phyloP scores from a whole-genome alignment of 2,888 invertebrate species.

The Cataglyphis altisquamis region DNA sequence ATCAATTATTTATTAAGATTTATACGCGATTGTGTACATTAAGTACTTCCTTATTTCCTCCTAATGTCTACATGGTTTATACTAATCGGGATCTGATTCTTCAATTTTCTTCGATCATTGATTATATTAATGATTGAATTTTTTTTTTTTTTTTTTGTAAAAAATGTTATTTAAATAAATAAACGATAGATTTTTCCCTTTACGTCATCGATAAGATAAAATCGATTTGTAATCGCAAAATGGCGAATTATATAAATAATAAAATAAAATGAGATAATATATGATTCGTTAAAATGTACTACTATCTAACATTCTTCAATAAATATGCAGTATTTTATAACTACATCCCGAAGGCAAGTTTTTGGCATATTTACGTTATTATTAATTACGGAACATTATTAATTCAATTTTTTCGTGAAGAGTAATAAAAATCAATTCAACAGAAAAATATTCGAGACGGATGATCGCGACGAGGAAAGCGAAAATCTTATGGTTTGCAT shows the following conservation, averaged over 20 bases:
- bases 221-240: background rate
- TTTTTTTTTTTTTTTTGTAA: background rate
- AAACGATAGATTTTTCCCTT: background rate
- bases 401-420: constrained; percentile 7
- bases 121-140: background rate
- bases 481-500: constrained; percentile 1
- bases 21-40: background rate
- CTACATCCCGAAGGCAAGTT: constrained; percentile 5
- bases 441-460: background rate
- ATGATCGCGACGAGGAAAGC: constrained; percentile 12
- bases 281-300: background rate
- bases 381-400: background rate
- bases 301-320: constrained; percentile 11
- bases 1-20: constrained; percentile 25
- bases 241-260: background rate
- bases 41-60: constrained; percentile 5
- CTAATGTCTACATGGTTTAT: background rate
- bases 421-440: background rate
- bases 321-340: constrained; percentile 12
- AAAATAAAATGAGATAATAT: background rate
- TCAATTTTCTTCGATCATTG: background rate
- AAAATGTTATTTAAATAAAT: constrained; percentile 3
- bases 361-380: constrained; percentile 18
- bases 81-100: background rate
- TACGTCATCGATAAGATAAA: background rate